phyloP scores from a whole-genome alignment of 2,888 invertebrate genomes.

The Caenorhabditis macrosperma region DNA sequence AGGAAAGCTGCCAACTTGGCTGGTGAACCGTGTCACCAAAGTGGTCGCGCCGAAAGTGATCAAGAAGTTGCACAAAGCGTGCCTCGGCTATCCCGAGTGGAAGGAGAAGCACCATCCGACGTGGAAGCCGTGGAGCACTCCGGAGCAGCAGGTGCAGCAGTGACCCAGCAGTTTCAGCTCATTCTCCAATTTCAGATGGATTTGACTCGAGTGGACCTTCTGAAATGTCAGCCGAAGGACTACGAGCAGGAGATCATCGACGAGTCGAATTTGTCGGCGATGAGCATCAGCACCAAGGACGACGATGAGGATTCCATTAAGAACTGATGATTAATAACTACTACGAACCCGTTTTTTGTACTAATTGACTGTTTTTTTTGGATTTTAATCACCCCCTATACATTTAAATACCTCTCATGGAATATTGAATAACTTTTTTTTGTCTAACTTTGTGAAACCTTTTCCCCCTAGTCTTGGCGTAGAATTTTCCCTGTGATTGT shows the following conservation, averaged over 20 bases:
- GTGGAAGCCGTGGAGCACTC: conserved; percentile 91
- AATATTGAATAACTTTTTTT: too few species aligned
- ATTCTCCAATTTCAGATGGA: conserved; percentile 55
- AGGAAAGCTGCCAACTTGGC: conserved; percentile 87
- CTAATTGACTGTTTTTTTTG: too few species aligned
- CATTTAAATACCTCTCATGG: too few species aligned
- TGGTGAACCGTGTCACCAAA: conserved; percentile 90
- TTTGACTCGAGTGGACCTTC: conserved; percentile 62
- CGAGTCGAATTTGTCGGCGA: conserved; percentile 63
- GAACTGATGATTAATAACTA: conserved; percentile 15
- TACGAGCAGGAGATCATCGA: conserved; percentile 71
- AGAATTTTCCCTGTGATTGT: not conserved
- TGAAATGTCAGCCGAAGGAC: conserved; percentile 70
- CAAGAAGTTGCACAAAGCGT: conserved; percentile 88
- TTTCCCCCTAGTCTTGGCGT: too few species aligned
- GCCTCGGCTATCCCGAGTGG: conserved; percentile 88
- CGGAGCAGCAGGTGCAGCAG: conserved; percentile 85
- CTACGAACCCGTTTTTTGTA: not conserved
- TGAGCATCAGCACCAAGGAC: conserved; percentile 49
- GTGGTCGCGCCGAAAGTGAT: conserved; percentile 91
- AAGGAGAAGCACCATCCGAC: conserved; percentile 87
- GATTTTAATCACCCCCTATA: too few species aligned
- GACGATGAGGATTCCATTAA: conserved; percentile 58
- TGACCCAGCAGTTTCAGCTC: not conserved
- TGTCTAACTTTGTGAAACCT: too few species aligned